A percentile compares a stretch with the other conserved stretches of the same genome.
These are phyloP conservation scores for Macaria liturata DNA, from an alignment of 2,888 invertebrate genomes.

Conservation along the genomic window DNA sequence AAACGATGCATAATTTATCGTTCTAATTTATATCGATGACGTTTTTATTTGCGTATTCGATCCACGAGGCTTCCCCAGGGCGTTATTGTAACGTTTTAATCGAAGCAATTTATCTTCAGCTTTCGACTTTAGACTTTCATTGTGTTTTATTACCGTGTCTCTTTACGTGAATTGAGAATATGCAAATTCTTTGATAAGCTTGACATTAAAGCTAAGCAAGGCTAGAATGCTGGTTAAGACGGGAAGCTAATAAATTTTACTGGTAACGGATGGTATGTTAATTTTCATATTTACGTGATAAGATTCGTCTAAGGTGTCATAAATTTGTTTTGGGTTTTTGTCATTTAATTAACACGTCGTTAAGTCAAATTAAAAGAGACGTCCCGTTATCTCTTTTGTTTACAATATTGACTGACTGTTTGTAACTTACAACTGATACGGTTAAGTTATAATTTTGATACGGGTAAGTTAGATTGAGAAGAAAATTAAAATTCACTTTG, in stretches of 20 bases:
- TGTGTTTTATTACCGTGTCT: slow-evolving; percentile 15
- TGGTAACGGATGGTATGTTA: slow-evolving; percentile 45
- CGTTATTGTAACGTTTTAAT: slow-evolving; percentile 32
- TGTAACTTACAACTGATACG: too few species aligned
- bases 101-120: slow-evolving; percentile 20
- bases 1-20: slow-evolving; percentile 32
- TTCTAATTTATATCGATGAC: slow-evolving; percentile 28
- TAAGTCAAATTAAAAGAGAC: too few species aligned
- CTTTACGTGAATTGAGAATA: slow-evolving; percentile 27
- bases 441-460: too few species aligned
- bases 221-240: slow-evolving; percentile 48
- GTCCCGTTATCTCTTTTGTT: too few species aligned
- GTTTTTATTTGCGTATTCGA: slow-evolving; percentile 36
- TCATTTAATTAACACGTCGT: background rate
- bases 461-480: too few species aligned
- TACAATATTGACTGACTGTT: too few species aligned
- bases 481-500: too few species aligned
- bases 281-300: slow-evolving; percentile 46
- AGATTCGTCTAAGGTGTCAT: slow-evolving; percentile 35
- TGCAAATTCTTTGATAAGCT: slow-evolving; percentile 47
- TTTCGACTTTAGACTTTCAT: slow-evolving; percentile 22
- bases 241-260: slow-evolving; percentile 53
- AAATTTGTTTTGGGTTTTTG: slow-evolving; percentile 39
- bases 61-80: slow-evolving; percentile 27
- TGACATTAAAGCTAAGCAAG: slow-evolving; percentile 54